Conservation (phyloP, 2,113 vertebrate species). For the Scomber scombrus region DNA sequence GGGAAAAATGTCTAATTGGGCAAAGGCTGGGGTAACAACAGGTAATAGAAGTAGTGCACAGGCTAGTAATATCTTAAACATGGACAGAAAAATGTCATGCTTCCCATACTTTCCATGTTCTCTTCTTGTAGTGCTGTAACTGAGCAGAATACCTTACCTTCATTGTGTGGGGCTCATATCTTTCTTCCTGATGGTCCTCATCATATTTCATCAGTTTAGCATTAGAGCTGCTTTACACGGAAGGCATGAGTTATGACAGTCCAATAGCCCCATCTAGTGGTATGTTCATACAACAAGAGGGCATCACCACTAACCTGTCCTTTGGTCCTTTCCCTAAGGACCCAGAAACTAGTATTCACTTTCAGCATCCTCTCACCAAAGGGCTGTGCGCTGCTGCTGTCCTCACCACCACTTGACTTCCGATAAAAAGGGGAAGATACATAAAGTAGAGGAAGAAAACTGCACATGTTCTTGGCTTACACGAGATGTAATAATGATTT, state of each 20-base stretch:
- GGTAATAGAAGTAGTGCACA: not conserved
- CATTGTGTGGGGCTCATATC: too few species aligned
- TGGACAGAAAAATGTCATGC: not conserved
- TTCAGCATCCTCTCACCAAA: not conserved
- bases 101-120: too few species aligned
- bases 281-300: not conserved
- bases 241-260: constrained; percentile 41
- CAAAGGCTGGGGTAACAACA: not conserved
- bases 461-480: not conserved
- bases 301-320: not conserved
- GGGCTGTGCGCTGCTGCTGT: not conserved
- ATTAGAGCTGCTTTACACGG: not conserved
- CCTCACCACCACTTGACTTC: not conserved
- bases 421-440: not conserved
- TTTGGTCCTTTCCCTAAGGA: not conserved
- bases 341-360: not conserved
- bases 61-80: not conserved
- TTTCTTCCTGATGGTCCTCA: not conserved
- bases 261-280: constrained; percentile 78
- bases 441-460: not conserved
- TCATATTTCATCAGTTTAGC: not conserved
- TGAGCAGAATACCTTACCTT: not conserved
- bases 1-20: not conserved
- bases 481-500: constrained; percentile 23
- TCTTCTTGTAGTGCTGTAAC: not conserved